Percentiles rank a stretch among this genome's conserved stretches.
These are phyloP conservation scores for Isaurus tuberculatus DNA, from an alignment of 92 coral and sea anemone genomes.

Conservation along the genomic window DNA sequence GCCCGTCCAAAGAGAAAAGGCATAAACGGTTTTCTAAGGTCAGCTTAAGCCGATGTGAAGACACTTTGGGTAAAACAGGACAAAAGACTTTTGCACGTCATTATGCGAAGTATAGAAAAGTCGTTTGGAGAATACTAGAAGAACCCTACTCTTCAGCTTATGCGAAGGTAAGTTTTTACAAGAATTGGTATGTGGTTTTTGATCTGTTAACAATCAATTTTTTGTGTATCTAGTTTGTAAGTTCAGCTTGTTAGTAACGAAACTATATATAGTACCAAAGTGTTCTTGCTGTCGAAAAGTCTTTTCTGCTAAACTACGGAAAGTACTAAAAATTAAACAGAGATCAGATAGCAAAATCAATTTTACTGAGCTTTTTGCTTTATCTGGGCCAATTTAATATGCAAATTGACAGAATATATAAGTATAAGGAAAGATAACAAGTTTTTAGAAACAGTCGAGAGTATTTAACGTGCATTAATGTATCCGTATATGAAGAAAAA, in stretches of 20 bases:
- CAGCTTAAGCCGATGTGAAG: background rate
- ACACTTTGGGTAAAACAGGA: conserved; percentile 23
- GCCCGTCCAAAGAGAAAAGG: conserved; percentile 39
- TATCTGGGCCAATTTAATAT: no score
- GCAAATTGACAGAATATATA: background rate
- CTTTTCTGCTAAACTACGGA: background rate
- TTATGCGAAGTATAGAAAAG: conserved; percentile 56
- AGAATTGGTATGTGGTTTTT: background rate
- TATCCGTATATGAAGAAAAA: no score
- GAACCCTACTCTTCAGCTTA: conserved; percentile 75
- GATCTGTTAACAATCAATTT: no score
- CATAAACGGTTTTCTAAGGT: conserved; percentile 30
- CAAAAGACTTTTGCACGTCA: conserved; percentile 25
- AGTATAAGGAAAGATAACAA: background rate
- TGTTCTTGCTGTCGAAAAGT: background rate
- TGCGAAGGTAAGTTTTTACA: conserved; percentile 68
- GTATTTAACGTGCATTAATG: background rate
- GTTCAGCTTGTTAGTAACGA: background rate
- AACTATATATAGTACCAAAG: background rate
- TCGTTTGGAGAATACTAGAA: conserved; percentile 71
- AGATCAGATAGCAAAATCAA: no score
- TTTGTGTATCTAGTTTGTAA: background rate
- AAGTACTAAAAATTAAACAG: no score
- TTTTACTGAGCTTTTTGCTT: no score
- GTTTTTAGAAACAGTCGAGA: background rate